These are phyloP conservation scores for Noctua fimbriata DNA, from an alignment of 2,888 invertebrate genomes.

Conservation along the genomic window DNA sequence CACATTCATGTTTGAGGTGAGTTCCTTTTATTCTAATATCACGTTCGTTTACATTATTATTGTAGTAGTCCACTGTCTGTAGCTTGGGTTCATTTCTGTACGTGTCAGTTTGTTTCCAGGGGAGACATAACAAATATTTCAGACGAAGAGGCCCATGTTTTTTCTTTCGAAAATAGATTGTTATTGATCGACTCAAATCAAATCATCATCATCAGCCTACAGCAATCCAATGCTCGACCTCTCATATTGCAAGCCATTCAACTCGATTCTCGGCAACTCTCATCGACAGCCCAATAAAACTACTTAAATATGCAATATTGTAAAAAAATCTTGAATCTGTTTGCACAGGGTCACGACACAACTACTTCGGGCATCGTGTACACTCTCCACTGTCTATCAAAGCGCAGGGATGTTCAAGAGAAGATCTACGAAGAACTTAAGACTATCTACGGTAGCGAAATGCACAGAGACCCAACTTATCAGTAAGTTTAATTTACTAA, in stretches of 20 bases:
- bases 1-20: slow-evolving; percentile 93
- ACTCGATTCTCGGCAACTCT: background rate
- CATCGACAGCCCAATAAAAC: background rate
- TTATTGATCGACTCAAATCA: background rate
- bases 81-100: background rate
- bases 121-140: background rate
- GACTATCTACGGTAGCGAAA: slow-evolving; percentile 81
- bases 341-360: slow-evolving; percentile 90
- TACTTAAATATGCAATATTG: background rate
- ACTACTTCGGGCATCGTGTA: slow-evolving; percentile 90
- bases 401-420: slow-evolving; percentile 87
- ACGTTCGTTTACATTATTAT: background rate
- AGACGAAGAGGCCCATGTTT: background rate
- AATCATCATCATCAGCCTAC: background rate
- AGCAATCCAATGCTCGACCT: background rate
- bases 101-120: background rate
- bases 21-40: slow-evolving; percentile 17
- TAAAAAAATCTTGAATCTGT: background rate
- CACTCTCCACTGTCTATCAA: slow-evolving; percentile 87
- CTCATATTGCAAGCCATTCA: background rate
- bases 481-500: slow-evolving; percentile 72
- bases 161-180: background rate
- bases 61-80: background rate
- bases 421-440: slow-evolving; percentile 88
- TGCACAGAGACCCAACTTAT: slow-evolving; percentile 79